Evolutionary conservation across 2,797 vertebrate genomes (phyloP).

Genomic region (Columba guinea): DNA sequence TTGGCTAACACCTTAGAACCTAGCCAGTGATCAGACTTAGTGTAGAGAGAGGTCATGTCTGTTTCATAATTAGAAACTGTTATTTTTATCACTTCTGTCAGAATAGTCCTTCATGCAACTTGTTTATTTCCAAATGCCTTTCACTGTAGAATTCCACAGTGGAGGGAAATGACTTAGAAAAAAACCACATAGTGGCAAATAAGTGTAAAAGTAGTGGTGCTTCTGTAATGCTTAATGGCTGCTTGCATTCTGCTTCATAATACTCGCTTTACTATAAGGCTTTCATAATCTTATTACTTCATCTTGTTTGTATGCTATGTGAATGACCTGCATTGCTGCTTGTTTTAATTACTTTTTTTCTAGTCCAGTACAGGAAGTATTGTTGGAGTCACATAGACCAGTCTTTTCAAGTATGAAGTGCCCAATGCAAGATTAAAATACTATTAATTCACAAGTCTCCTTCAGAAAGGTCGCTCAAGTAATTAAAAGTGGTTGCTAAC

Average conservation of each 20-base stretch:
- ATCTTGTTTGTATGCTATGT: neutral
- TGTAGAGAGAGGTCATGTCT: neutral
- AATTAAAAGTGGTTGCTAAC: neutral
- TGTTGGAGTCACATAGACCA: neutral
- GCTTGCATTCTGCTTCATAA: neutral
- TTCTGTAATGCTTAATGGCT: neutral
- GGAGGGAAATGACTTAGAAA: neutral
- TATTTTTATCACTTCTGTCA: neutral
- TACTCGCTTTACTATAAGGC: constrained; percentile 1
- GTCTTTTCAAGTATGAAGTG: neutral
- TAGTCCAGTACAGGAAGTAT: neutral
- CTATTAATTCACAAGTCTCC: neutral
- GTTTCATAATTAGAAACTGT: neutral
- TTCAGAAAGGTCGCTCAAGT: neutral
- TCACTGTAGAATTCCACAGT: neutral
- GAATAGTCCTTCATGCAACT: neutral
- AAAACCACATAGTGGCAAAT: neutral
- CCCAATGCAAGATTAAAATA: neutral
- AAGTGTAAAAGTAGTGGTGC: neutral
- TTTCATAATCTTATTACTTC: constrained; percentile 5
- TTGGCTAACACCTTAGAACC: neutral
- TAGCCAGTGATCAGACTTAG: neutral
- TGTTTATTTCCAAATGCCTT: neutral
- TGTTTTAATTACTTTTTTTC: neutral
- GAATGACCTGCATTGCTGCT: neutral